A percentile compares a stretch with the other conserved stretches of the same genome.
Conservation (phyloP, 2,113 vertebrate species). For the Phyllopteryx taeniolatus region DNA sequence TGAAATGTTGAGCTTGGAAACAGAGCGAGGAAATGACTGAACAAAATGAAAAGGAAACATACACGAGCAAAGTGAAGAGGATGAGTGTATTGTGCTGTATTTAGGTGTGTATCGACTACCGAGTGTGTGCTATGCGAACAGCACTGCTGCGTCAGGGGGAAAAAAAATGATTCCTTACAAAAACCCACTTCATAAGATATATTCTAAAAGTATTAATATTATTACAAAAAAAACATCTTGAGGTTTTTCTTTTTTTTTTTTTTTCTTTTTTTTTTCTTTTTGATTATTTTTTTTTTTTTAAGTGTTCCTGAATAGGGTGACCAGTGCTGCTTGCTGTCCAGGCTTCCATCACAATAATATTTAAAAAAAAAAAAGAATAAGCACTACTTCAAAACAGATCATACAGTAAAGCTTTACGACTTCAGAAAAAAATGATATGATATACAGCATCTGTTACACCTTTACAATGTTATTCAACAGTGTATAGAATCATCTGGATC, state of each 20-base stretch:
- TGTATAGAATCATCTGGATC: slow-evolving; percentile 75
- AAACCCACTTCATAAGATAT: slow-evolving; percentile 73
- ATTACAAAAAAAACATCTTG: slow-evolving; percentile 71
- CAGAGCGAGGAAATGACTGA: neutral
- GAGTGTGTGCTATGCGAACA: slow-evolving; percentile 69
- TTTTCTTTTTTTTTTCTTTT: slow-evolving; percentile 10
- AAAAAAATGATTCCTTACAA: slow-evolving; percentile 70
- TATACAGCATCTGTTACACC: slow-evolving; percentile 73
- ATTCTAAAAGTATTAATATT: slow-evolving; percentile 68
- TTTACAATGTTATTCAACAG: slow-evolving; percentile 76
- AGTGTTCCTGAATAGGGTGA: slow-evolving; percentile 70
- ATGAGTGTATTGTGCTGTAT: slow-evolving; percentile 68
- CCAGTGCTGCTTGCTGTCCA: slow-evolving; percentile 71
- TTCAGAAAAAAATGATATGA: slow-evolving; percentile 70
- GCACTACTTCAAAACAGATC: slow-evolving; percentile 69
- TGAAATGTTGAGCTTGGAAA: slow-evolving; percentile 41
- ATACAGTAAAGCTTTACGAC: slow-evolving; percentile 70
- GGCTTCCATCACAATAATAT: slow-evolving; percentile 64
- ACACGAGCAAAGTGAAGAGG: slow-evolving; percentile 34
- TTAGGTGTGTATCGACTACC: slow-evolving; percentile 61
- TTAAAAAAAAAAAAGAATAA: slow-evolving; percentile 48
- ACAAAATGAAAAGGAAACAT: slow-evolving; percentile 15
- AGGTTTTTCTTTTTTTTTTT: slow-evolving; percentile 55
- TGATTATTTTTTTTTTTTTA: slow-evolving; percentile 12
- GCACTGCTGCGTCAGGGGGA: slow-evolving; percentile 63